Conservation (phyloP, 2,113 vertebrate genomes). For the Zootoca vivipara region DNA sequence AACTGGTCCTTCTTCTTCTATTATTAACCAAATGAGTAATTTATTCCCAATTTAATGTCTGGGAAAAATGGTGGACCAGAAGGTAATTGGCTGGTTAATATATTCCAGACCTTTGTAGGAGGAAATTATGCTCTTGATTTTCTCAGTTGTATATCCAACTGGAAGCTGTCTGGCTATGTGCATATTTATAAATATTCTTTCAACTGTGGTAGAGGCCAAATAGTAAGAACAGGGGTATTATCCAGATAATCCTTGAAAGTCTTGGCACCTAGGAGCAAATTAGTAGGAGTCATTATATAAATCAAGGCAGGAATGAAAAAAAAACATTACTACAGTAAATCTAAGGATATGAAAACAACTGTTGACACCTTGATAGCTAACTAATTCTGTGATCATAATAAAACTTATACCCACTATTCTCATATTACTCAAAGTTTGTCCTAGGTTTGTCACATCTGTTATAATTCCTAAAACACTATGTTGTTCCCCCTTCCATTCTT, state of each 20-base stretch:
- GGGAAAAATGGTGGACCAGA: constrained; percentile 39
- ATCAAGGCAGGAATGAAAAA: constrained; percentile 11
- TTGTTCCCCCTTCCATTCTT: too few species aligned
- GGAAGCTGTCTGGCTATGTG: constrained; percentile 2
- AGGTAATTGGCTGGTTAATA: constrained; percentile 40
- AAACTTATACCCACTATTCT: not conserved
- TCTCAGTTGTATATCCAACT: constrained; percentile 38
- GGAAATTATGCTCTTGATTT: constrained; percentile 45
- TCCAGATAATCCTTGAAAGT: not conserved
- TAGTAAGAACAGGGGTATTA: constrained; percentile 14
- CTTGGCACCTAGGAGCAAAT: not conserved
- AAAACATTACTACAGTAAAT: not conserved
- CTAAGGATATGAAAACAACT: constrained; percentile 3
- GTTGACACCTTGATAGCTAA: not conserved
- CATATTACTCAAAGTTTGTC: not conserved
- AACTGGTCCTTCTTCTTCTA: constrained; percentile 6
- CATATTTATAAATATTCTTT: constrained; percentile 29
- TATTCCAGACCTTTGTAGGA: constrained; percentile 53
- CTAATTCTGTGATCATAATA: not conserved
- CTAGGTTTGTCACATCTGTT: too few species aligned
- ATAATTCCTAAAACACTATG: not conserved
- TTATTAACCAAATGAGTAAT: constrained; percentile 45
- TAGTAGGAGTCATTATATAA: constrained; percentile 1
- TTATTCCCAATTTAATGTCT: constrained; percentile 52
- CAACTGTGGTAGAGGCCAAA: not conserved